phyloP scores from a whole-genome alignment of 64 coral and sea anemone genomes.

The Pachyseris speciosa region DNA sequence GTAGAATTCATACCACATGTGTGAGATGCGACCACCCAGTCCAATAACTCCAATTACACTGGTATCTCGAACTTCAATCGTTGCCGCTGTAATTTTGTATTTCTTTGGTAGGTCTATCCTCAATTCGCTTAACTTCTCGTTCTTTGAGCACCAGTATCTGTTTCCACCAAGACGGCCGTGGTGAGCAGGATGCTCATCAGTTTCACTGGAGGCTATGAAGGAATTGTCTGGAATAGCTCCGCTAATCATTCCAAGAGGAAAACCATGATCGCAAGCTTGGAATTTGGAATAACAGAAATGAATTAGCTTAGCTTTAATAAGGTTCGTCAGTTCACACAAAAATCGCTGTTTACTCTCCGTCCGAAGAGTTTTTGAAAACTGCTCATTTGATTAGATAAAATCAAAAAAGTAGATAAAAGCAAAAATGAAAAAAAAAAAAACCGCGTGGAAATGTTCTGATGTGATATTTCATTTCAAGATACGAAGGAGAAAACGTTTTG shows the following conservation, averaged over 20 bases:
- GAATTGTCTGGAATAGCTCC: not conserved
- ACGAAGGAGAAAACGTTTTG: too few relatives aligned
- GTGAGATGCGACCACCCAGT: not conserved
- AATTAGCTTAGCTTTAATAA: not conserved
- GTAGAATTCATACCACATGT: not conserved
- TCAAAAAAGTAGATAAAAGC: too few relatives aligned
- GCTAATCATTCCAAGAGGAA: not conserved
- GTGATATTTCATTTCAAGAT: too few relatives aligned
- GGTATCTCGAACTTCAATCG: not conserved
- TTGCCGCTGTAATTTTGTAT: not conserved
- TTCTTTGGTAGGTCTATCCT: not conserved
- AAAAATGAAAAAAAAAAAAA: too few relatives aligned
- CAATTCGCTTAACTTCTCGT: not conserved
- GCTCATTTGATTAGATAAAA: too few relatives aligned
- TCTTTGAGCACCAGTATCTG: not conserved
- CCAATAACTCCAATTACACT: not conserved
- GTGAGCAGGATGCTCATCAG: not conserved
- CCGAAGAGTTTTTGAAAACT: too few relatives aligned
- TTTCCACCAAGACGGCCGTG: not conserved
- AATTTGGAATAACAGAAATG: not conserved
- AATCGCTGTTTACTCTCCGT: too few relatives aligned
- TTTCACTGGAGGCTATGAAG: not conserved
- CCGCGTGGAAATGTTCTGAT: too few relatives aligned
- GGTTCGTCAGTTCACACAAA: too few relatives aligned
- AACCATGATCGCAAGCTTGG: not conserved